These are phyloP conservation scores for Sebastes fasciatus DNA, from an alignment of 2,113 vertebrate species.

Conservation along the genomic window DNA sequence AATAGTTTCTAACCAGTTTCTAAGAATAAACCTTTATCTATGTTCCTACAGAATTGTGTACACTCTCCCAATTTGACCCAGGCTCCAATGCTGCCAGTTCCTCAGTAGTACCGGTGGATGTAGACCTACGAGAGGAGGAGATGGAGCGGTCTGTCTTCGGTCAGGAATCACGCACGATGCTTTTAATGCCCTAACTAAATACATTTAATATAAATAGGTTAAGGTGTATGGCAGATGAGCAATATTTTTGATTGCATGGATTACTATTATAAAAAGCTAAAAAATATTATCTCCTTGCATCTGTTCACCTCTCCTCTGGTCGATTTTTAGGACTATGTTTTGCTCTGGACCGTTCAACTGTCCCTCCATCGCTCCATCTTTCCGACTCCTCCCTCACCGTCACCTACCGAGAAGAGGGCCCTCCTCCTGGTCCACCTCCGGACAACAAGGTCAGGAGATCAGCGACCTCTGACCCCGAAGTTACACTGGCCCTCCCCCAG, in stretches of 20 bases:
- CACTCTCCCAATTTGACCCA: background rate
- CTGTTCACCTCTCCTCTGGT: background rate
- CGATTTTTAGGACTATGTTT: slow-evolving; percentile 72
- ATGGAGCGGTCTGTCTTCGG: slow-evolving; percentile 76
- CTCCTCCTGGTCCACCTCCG: background rate
- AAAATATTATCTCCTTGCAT: background rate
- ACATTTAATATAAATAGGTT: background rate
- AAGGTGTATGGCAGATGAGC: background rate
- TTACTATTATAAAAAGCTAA: background rate
- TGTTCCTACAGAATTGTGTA: background rate
- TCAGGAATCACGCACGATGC: slow-evolving; percentile 18
- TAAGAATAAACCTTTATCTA: background rate
- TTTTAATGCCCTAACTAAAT: background rate
- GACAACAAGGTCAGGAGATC: slow-evolving; percentile 6
- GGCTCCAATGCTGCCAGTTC: slow-evolving; percentile 10
- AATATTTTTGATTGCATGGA: background rate
- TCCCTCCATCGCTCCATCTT: slow-evolving; percentile 63
- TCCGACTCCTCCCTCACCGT: slow-evolving; percentile 72
- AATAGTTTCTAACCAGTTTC: background rate
- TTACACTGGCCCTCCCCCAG: slow-evolving; percentile 27
- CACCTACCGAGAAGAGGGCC: slow-evolving; percentile 40
- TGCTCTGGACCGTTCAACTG: slow-evolving; percentile 67
- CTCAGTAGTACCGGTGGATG: slow-evolving; percentile 53
- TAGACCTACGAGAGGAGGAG: slow-evolving; percentile 78
- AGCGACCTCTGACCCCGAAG: background rate